Evolutionary conservation across 2,888 invertebrate genomes (phyloP), one percentile per base, ranked within the genome.

Genomic region (Sinhomidia bicolor): DNA sequence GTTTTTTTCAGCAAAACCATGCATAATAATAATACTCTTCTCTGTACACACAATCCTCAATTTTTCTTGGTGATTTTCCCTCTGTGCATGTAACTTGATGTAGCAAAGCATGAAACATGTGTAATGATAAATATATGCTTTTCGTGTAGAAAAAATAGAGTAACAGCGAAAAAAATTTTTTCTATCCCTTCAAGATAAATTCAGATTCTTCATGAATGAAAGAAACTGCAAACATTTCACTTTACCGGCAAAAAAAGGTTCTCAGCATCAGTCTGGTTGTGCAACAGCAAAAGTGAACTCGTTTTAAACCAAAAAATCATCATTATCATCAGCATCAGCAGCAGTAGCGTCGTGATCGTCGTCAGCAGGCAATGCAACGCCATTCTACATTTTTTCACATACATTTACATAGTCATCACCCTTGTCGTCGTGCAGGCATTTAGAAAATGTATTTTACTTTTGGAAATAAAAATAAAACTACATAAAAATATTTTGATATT

Each of bases 131-230:
- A 51, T 47, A 74, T 74, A 74, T 74, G 47, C 23, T n/a, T 44
- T 74, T 44, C 74, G 51, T 47, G 41, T 74, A 47, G 47, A 36
- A 12, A 68, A 41, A 74, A 26, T n/a, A 12, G 17, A 41, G 44
- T 4, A 71, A 14, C n/a, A 71, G 44, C 41, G 47, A 44, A 20
- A 23, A 47, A 44, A 12, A 57, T 23, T 44, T 44, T 29, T n/a
- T 29, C 29, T 29, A 5, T 1, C 6, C 44, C 20, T 23, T 29
- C 20, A 12, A 26, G 47, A 74, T 74, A 74, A 74, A 74, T 74
- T 74, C n/a, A 26, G 74, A 74, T 74, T 44, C 47, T 74, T 74
- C 47, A n/a, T 74, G 74, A 74, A 74, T 74, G 74, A 74, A 74
- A 74, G 26, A 74, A 74, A 47, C 23, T 74, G 44, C 68, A 74